Percentiles rank a stretch among this genome's conserved stretches.
Conservation (phyloP, 2,888 invertebrate genomes). For the Aphodius sticticus region DNA sequence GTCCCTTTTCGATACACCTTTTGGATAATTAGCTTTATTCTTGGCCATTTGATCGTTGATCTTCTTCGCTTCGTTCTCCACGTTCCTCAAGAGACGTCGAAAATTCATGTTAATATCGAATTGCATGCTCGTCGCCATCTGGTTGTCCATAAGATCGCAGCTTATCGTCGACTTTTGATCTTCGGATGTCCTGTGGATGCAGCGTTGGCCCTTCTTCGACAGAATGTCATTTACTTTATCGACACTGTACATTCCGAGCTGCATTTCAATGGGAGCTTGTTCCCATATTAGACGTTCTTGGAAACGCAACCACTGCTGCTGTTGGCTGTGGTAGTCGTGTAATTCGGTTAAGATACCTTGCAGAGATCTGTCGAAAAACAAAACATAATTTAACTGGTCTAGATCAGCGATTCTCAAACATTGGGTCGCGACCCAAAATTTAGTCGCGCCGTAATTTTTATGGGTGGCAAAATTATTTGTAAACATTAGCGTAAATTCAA, state of each 20-base stretch:
- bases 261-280: constrained; percentile 61
- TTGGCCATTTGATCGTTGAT: constrained; percentile 60
- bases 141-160: constrained; percentile 58
- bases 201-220: constrained; percentile 55
- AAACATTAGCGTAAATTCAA: no score
- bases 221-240: constrained; percentile 52
- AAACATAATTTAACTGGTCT: no score
- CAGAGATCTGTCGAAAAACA: constrained; percentile 61
- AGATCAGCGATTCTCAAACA: no score
- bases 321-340: constrained; percentile 69
- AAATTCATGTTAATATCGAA: constrained; percentile 61
- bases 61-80: constrained; percentile 63
- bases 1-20: constrained; percentile 32
- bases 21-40: constrained; percentile 33
- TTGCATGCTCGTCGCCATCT: constrained; percentile 57
- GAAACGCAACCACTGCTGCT: constrained; percentile 67
- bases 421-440: no score
- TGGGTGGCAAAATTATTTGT: no score
- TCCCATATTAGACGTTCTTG: constrained; percentile 67
- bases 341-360: constrained; percentile 70
- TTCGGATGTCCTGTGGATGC: constrained; percentile 56
- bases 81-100: constrained; percentile 60
- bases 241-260: constrained; percentile 53
- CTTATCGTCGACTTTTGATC: constrained; percentile 54
- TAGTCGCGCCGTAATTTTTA: no score